Conservation (phyloP, 2,888 invertebrate species). For the Trissolcus brochymenae region DNA sequence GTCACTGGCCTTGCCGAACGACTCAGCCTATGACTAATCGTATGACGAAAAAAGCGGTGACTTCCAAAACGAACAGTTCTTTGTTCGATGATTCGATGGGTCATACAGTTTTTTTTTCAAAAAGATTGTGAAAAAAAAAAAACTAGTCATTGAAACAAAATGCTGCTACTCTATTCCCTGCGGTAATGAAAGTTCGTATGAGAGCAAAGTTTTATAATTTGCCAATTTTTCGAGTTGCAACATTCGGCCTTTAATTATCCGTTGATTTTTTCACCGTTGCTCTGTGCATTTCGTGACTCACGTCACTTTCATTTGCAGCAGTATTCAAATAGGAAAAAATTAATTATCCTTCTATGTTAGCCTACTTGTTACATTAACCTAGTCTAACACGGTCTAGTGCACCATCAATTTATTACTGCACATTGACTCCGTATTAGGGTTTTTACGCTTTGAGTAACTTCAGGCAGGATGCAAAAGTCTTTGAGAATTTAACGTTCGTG, state of each 20-base stretch:
- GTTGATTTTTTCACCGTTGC: background rate
- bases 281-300: constrained; percentile 37
- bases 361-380: constrained; percentile 48
- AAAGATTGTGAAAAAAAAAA: too few species aligned
- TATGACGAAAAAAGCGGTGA: constrained; percentile 15
- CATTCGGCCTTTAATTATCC: constrained; percentile 9
- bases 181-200: background rate
- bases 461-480: background rate
- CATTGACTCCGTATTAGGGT: constrained; percentile 18
- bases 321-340: constrained; percentile 37
- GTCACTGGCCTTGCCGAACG: constrained; percentile 7
- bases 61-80: constrained; percentile 20
- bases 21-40: constrained; percentile 22
- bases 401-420: constrained; percentile 36
- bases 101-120: too few species aligned
- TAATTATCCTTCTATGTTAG: constrained; percentile 28
- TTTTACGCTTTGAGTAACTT: constrained; percentile 11
- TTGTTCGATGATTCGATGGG: constrained; percentile 7
- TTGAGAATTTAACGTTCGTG: background rate
- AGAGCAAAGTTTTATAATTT: background rate
- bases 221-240: constrained; percentile 4
- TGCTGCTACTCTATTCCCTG: too few species aligned
- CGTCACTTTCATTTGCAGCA: constrained; percentile 38
- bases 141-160: too few species aligned
- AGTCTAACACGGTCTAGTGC: constrained; percentile 40